These are phyloP conservation scores for Leucophora obtusa DNA, from an alignment of 2,888 invertebrate genomes.

Conservation along the genomic window DNA sequence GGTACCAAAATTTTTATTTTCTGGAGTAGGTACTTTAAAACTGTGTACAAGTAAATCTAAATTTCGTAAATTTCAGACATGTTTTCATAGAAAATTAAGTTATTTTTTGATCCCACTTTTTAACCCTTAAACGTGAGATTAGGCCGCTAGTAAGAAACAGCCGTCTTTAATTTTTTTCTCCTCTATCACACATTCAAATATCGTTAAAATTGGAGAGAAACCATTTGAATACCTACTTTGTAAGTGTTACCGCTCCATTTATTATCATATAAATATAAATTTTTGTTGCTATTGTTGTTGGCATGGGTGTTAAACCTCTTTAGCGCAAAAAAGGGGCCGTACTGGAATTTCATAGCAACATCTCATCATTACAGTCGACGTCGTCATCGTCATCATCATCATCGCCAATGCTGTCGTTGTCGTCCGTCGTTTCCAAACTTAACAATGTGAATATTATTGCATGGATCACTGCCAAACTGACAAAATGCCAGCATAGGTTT, in stretches of 20 bases:
- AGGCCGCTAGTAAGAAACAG: no score
- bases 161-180: no score
- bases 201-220: no score
- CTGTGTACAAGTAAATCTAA: no score
- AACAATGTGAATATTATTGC: conserved; percentile 27
- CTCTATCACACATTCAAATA: no score
- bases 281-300: conserved; percentile 37
- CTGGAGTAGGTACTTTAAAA: no score
- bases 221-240: no score
- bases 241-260: conserved; percentile 51
- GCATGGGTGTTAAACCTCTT: conserved; percentile 48
- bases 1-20: no score
- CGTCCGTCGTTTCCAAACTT: conserved; percentile 43
- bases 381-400: background rate
- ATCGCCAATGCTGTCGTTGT: background rate
- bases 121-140: no score
- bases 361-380: conserved; percentile 29
- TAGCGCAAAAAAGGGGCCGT: conserved; percentile 38
- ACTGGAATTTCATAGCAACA: conserved; percentile 37
- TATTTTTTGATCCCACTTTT: no score
- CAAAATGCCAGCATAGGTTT: conserved; percentile 25
- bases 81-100: no score
- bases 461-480: conserved; percentile 6
- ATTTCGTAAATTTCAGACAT: no score
- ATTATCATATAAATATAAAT: conserved; percentile 51